Evolutionary conservation across 2,113 vertebrate genomes (phyloP), one percentile per base, ranked within the genome.

Genomic region (Indicator maculatus): DNA sequence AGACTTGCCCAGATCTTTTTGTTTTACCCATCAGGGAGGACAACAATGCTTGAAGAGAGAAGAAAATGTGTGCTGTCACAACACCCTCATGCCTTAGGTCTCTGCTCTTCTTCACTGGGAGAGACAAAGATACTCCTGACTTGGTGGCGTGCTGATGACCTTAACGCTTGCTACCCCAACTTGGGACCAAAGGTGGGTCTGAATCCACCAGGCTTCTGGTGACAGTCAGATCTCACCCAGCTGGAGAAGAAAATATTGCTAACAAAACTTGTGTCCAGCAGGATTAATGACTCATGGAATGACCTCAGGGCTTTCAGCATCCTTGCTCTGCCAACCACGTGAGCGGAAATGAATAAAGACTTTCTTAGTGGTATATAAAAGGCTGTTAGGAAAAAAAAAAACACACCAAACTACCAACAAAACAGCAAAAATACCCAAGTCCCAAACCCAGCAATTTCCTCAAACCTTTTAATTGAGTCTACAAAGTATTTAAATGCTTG

Each of bases 381-480:
- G 39, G 88, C 55, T 94, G 93, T 87, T 70, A 72, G 59, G 66
- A 7, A 17, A 6, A 20, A 63, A 11, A 84, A 58, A 6, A n/a
- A 4, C 9, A 4, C 9, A 23, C 23, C 9, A 52, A 52, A 50
- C 41, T 16, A 44, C 15, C 41, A 52, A 24, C 23, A 52, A 52
- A 20, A 21, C 9, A 20, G 20, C 47, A 20, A 24, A 52, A 24
- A 44, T 44, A 44, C 10, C 12, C 11, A 65, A 61, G 17, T 50
- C 44, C 3, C 92, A 71, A 92, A 36, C 0, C 4, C 82, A 89
- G 44, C 20, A 44, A 31, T 31, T 44, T 63, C 64, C 45, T n/a
- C 39, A 59, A 90, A 65, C 53, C 55, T 80, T 90, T 94, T 95
- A 94, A 95, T 93, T 90, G 96, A 94, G 71, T 59, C 76, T 80